These are phyloP conservation scores for Lophotis ruficrista DNA, from an alignment of 2,113 vertebrate genomes.

Conservation along the genomic window DNA sequence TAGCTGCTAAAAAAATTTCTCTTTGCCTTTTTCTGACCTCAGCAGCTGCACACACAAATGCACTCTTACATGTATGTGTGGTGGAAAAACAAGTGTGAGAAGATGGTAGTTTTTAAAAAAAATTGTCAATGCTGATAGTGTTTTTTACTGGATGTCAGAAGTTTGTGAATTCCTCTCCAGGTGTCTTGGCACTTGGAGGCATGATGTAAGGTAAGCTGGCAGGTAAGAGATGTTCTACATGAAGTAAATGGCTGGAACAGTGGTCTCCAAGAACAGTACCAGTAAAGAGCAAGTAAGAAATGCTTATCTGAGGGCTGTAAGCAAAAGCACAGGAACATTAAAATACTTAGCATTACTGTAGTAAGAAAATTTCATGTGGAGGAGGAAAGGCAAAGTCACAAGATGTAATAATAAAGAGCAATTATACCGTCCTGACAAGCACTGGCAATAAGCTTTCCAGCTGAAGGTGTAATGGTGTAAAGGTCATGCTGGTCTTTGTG, in stretches of 20 bases:
- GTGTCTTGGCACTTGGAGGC: background rate
- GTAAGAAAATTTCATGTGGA: background rate
- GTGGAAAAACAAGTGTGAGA: conserved; percentile 16
- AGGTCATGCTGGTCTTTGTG: background rate
- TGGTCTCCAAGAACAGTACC: background rate
- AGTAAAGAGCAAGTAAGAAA: background rate
- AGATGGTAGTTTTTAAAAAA: background rate
- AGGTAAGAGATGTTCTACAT: background rate
- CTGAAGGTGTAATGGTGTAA: background rate
- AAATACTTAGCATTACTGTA: background rate
- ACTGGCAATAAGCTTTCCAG: background rate
- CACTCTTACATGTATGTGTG: background rate
- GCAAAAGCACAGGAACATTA: background rate
- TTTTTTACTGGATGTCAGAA: background rate
- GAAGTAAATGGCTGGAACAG: background rate
- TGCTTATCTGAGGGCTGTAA: background rate
- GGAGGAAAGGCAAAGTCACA: background rate
- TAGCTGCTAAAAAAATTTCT: background rate
- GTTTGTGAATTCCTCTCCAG: background rate
- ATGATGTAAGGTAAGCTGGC: background rate
- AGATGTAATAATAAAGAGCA: background rate
- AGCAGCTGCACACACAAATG: conserved; percentile 39
- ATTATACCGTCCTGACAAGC: background rate
- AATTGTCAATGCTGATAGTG: background rate
- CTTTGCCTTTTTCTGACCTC: background rate